A percentile compares a stretch with the other conserved stretches of the same genome.
Evolutionary conservation across 2,888 invertebrate genomes (phyloP).

Genomic region (Antitype chi): DNA sequence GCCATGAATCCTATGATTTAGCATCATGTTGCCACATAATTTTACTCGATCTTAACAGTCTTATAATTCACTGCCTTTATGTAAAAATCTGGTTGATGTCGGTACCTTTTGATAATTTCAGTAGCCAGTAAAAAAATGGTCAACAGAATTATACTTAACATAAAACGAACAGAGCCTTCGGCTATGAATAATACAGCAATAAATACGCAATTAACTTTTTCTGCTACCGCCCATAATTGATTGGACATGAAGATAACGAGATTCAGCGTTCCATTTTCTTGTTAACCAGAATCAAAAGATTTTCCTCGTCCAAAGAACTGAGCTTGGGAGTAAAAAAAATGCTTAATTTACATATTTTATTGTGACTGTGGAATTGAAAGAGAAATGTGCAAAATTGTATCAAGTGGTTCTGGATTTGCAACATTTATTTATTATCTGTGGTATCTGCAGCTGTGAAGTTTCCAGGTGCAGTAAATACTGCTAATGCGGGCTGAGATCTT

Average conservation of each 20-base stretch:
- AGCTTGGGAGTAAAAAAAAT: conserved; percentile 44
- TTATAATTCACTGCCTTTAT: conserved; percentile 24
- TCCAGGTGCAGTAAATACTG: conserved; percentile 6
- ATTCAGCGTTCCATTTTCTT: conserved; percentile 60
- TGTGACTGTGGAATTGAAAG: conserved; percentile 52
- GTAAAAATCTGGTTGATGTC: background rate
- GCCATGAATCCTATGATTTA: conserved; percentile 36
- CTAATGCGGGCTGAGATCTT: accelerated
- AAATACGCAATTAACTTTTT: conserved; percentile 66
- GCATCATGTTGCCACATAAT: conserved; percentile 27
- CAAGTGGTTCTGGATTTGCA: conserved; percentile 32
- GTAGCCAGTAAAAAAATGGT: conserved; percentile 1
- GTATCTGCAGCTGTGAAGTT: background rate
- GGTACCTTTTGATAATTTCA: background rate
- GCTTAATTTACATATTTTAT: conserved; percentile 66
- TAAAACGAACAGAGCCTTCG: conserved; percentile 11
- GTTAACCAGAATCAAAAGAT: conserved; percentile 63
- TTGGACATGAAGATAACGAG: conserved; percentile 65
- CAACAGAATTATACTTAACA: conserved; percentile 27
- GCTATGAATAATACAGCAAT: conserved; percentile 60
- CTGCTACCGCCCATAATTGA: conserved; percentile 59
- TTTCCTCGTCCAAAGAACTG: conserved; percentile 49
- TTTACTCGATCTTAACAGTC: conserved; percentile 16
- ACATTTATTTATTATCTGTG: conserved; percentile 6
- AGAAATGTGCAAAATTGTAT: conserved; percentile 41